phyloP scores from a whole-genome alignment of 1,140 invertebrate genomes.

The Anoplophora glabripennis region DNA sequence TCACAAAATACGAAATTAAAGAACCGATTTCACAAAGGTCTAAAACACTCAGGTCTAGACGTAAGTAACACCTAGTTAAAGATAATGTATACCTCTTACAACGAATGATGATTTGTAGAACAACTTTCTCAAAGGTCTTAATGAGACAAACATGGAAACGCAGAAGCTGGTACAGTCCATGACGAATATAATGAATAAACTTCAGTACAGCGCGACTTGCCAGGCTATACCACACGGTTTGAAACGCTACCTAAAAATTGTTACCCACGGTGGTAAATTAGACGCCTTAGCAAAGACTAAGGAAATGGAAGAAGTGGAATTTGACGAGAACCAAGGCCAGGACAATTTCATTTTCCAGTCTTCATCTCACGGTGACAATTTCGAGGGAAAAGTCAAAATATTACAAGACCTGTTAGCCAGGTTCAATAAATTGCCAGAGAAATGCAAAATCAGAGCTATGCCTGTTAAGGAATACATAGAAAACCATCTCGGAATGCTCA shows the following conservation, averaged over 20 bases:
- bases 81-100: too few species aligned
- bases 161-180: constrained; percentile 35
- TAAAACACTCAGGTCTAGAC: neutral
- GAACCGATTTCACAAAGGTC: constrained; percentile 2
- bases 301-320: constrained; percentile 26
- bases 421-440: constrained; percentile 31
- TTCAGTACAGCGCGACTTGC: constrained; percentile 36
- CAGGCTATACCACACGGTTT: constrained; percentile 30
- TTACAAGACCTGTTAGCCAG: constrained; percentile 30
- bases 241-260: constrained; percentile 23
- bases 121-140: too few species aligned
- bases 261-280: constrained; percentile 27
- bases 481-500: constrained; percentile 29
- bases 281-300: constrained; percentile 33
- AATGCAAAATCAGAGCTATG: constrained; percentile 33
- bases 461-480: constrained; percentile 38
- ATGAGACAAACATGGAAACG: constrained; percentile 20
- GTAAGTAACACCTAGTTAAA: too few species aligned
- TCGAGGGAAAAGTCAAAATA: constrained; percentile 24
- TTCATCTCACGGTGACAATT: constrained; percentile 8
- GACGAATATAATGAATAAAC: constrained; percentile 34
- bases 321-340: constrained; percentile 28
- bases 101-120: too few species aligned
- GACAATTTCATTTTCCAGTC: constrained; percentile 33
- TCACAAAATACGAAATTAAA: constrained; percentile 3